These are phyloP conservation scores for Andricus quercusramuli DNA, from an alignment of 2,888 invertebrate genomes.

Conservation along the genomic window DNA sequence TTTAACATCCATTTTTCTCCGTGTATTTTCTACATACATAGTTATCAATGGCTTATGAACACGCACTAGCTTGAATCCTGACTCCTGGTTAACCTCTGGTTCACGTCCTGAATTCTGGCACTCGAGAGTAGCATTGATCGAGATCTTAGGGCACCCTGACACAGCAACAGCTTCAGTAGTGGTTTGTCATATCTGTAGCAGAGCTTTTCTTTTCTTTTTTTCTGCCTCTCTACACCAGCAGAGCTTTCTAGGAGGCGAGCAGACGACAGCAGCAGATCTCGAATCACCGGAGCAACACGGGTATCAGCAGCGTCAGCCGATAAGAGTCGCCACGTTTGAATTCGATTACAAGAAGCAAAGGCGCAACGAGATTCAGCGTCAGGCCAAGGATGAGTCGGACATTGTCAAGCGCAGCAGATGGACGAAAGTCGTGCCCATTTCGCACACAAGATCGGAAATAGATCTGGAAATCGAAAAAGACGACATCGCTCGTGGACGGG, in stretches of 20 bases:
- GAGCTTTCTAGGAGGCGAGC: constrained; percentile 77
- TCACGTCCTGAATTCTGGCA: constrained; percentile 43
- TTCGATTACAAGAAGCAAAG: constrained; percentile 68
- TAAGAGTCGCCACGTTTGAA: constrained; percentile 73
- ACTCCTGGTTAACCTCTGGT: constrained; percentile 3
- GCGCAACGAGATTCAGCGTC: constrained; percentile 49
- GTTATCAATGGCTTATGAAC: constrained; percentile 19
- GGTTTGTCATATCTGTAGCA: constrained; percentile 76
- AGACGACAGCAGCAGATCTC: constrained; percentile 67
- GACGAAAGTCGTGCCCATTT: constrained; percentile 46
- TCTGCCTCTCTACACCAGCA: constrained; percentile 75
- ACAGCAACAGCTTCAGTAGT: constrained; percentile 71
- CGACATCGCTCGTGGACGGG: constrained; percentile 37
- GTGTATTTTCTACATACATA: not conserved
- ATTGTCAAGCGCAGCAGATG: constrained; percentile 49
- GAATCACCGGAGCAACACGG: constrained; percentile 75
- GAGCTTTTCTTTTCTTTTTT: constrained; percentile 75
- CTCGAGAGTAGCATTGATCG: constrained; percentile 45
- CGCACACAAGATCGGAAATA: constrained; percentile 32
- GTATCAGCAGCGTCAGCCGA: constrained; percentile 76
- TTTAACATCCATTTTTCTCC: too few species aligned
- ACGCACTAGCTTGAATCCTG: constrained; percentile 41
- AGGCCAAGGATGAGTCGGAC: constrained; percentile 50
- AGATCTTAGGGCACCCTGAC: constrained; percentile 27
- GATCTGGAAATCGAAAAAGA: constrained; percentile 40